Evolutionary conservation across 2,888 invertebrate species (phyloP).

Genomic region (Drosophila eohydei): DNA sequence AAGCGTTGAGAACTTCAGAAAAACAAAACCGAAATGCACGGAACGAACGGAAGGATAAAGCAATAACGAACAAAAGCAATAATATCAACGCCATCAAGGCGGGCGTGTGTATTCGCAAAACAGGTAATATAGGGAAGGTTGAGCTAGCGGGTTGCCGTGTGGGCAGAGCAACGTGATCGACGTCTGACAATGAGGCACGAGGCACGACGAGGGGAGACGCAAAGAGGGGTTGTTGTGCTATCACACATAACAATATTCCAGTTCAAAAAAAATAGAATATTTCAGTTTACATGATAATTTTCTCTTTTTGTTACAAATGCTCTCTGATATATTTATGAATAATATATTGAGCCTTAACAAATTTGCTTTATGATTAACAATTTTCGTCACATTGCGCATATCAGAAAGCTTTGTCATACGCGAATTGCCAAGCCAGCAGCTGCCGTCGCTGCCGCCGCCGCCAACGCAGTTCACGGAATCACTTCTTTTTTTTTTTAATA

Average conservation of each 20-base stretch:
- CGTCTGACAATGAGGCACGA: constrained; percentile 26
- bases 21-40: constrained; percentile 59
- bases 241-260: not conserved
- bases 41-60: constrained; percentile 58
- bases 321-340: not conserved
- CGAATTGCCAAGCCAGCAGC: constrained; percentile 43
- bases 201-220: constrained; percentile 7
- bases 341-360: not conserved
- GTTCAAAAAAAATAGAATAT: not conserved
- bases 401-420: constrained; percentile 50
- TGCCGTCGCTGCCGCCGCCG: constrained; percentile 37
- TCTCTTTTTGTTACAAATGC: not conserved
- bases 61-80: constrained; percentile 50
- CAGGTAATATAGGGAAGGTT: constrained; percentile 62
- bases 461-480: constrained; percentile 32
- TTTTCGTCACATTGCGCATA: constrained; percentile 41
- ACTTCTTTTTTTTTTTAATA: constrained; percentile 20
- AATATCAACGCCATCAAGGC: constrained; percentile 45
- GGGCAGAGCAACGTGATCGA: constrained; percentile 51
- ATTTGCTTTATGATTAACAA: constrained; percentile 27
- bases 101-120: constrained; percentile 64
- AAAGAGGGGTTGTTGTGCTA: constrained; percentile 16
- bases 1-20: constrained; percentile 38
- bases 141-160: constrained; percentile 9
- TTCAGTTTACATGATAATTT: constrained; percentile 19